Evolutionary conservation across 2,113 vertebrate species (phyloP), one percentile per base, ranked within the genome.

Genomic region (Sceloporus tristichus): DNA sequence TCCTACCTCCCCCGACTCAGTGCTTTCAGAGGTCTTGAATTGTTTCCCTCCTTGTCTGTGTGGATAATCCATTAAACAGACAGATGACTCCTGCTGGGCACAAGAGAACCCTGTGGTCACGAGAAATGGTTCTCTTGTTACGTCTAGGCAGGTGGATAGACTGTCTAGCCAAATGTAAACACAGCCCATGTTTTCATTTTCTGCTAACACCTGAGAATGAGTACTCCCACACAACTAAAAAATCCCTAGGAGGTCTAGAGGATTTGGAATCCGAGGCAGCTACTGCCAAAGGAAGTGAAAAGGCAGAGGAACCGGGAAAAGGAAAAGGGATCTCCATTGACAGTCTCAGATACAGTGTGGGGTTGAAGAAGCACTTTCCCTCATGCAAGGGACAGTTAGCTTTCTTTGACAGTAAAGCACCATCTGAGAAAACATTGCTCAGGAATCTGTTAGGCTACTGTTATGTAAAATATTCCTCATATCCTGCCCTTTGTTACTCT

Each of bases 111-210:
- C 70, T 87, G 80, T 65, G 83, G 79, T 88, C 78, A 79, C 42
- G 34, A 73, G 75, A 77, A 90, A 85, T 68, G 25, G 48, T 88
- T 93, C 90, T 85, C 79, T 82, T 79, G 89, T 88, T 89, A 88
- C 79, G 88, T 92, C 91, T 91, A 82, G 92, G 87, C 91, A 91
- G 91, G 91, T 93, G 91, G 88, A 91, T 92, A 59, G 82, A 82
- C 54, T 90, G 88, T 93, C 92, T 93, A 89, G 92, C 91, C 91
- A 93, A 88, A 84, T 89, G 81, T 84, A 90, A 92, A 86, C 85
- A 91, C 79, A 89, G 83, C 18, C 83, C 87, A 34, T 68, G 29
- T 84, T 93, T 76, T 82, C 87, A 79, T 82, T 89, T 93, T 91
- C 77, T 88, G 88, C 76, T 88, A 89, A 87, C 86, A 84, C 79